Evolutionary conservation across 2,797 vertebrate genomes (phyloP).

Genomic region (Phoxinus dragarum): DNA sequence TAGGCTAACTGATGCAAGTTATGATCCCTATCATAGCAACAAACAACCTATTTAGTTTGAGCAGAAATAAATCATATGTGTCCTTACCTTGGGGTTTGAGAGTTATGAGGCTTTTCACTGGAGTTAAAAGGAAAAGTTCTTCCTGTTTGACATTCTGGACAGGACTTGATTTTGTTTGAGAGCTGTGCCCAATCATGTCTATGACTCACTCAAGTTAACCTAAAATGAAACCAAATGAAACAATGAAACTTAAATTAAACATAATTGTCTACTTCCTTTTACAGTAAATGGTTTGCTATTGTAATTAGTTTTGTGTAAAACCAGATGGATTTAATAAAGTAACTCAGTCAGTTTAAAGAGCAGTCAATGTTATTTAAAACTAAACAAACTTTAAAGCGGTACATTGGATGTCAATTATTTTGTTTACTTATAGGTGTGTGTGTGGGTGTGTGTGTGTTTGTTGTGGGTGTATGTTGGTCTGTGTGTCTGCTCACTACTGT

Average conservation of each 20-base stretch:
- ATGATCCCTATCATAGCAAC: not conserved
- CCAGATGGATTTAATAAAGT: not conserved
- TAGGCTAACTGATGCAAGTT: not conserved
- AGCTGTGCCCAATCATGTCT: not conserved
- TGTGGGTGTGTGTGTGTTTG: not conserved
- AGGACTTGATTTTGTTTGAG: slow-evolving; percentile 24
- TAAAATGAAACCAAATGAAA: not conserved
- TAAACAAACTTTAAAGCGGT: not conserved
- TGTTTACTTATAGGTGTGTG: not conserved
- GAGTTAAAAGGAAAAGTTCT: not conserved
- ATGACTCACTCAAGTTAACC: not conserved
- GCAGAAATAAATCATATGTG: not conserved
- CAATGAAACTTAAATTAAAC: not conserved
- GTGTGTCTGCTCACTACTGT: not conserved
- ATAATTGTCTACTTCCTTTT: not conserved
- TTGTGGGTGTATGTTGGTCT: not conserved
- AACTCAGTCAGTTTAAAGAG: not conserved
- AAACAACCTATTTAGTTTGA: not conserved
- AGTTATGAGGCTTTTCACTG: not conserved
- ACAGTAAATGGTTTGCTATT: not conserved
- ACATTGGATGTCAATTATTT: no score
- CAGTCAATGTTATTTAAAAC: not conserved
- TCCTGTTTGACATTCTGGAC: not conserved
- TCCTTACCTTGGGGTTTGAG: slow-evolving; percentile 34
- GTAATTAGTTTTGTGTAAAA: not conserved